phyloP scores from a whole-genome alignment of 1,140 invertebrate species.

The Steinernema feltiae region DNA sequence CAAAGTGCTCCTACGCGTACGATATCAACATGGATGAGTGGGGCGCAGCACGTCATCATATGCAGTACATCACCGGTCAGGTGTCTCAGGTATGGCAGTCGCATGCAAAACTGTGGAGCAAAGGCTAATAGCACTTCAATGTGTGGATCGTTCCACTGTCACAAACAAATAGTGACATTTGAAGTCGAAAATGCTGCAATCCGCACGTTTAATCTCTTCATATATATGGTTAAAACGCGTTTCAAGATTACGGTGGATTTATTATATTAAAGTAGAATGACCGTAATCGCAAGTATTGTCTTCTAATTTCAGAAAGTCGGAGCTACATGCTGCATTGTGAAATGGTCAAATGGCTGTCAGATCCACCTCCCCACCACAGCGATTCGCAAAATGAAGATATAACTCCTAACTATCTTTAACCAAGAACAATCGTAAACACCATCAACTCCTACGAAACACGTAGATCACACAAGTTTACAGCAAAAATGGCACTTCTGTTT shows the following conservation, averaged over 20 bases:
- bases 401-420: not conserved
- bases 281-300: no score
- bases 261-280: no score
- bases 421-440: not conserved
- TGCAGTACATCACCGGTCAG: conserved; percentile 34
- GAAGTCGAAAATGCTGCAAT: no score
- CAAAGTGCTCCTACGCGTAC: conserved; percentile 36
- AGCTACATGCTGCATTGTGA: conserved; percentile 28
- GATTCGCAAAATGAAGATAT: conserved; percentile 10
- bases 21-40: conserved; percentile 37
- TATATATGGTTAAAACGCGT: no score
- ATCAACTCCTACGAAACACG: no score
- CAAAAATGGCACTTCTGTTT: not conserved
- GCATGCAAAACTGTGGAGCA: not conserved
- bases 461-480: not conserved
- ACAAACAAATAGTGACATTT: no score
- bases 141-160: no score
- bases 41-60: conserved; percentile 35
- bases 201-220: no score
- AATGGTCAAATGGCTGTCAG: conserved; percentile 36
- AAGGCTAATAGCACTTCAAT: no score
- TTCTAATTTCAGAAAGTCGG: conserved; percentile 30
- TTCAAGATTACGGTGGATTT: no score
- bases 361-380: conserved; percentile 38
- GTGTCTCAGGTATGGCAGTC: conserved; percentile 33